These are phyloP conservation scores for Urechis unicinctus DNA, from an alignment of 2,888 invertebrate species.

Conservation along the genomic window DNA sequence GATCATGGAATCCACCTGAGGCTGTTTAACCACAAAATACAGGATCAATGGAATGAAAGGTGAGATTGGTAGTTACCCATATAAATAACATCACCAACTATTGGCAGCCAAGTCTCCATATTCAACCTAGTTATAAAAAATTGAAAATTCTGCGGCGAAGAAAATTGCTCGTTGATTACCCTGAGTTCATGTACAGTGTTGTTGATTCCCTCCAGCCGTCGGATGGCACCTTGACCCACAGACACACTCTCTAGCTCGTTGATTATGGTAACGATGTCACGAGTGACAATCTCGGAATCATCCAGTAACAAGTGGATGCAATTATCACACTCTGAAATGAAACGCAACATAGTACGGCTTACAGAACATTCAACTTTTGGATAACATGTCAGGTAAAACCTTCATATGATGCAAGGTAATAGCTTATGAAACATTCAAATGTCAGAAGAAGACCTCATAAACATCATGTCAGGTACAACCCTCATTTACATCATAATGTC, in stretches of 20 bases:
- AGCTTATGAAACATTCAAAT: not conserved
- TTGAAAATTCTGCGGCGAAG: too few species aligned
- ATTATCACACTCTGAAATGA: constrained; percentile 68
- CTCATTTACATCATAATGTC: too few species aligned
- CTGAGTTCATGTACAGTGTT: constrained; percentile 64
- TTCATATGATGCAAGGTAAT: too few species aligned
- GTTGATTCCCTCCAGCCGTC: constrained; percentile 74
- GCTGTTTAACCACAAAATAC: constrained; percentile 23
- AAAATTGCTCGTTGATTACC: constrained; percentile 32
- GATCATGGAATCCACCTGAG: constrained; percentile 34
- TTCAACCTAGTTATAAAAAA: too few species aligned
- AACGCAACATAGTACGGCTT: not conserved
- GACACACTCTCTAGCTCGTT: constrained; percentile 72
- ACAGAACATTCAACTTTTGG: too few species aligned
- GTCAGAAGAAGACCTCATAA: not conserved
- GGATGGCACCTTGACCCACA: constrained; percentile 67
- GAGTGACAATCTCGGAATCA: constrained; percentile 70
- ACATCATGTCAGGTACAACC: not conserved
- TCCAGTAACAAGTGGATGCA: constrained; percentile 86
- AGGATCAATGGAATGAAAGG: not conserved
- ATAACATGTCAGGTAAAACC: too few species aligned
- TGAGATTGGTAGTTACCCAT: not conserved
- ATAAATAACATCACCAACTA: too few species aligned
- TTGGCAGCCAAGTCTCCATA: too few species aligned
- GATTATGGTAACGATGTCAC: constrained; percentile 66